Evolutionary conservation across 2,113 vertebrate genomes (phyloP), one percentile per base, ranked within the genome.

Genomic region (Bubo bubo): DNA sequence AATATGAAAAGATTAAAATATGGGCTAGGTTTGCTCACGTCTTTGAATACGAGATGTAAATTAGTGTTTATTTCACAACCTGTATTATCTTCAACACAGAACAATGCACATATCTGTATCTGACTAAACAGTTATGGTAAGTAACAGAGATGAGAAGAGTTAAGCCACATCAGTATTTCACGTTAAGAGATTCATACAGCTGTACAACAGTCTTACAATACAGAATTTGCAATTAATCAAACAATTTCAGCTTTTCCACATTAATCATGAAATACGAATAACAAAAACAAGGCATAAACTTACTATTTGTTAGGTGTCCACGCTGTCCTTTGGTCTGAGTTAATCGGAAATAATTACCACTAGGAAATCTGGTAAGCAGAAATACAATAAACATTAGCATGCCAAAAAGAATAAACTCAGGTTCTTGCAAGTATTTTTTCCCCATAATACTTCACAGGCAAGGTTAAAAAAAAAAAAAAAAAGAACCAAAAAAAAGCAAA

Each of bases 321-420:
- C 86, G 62, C 84, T 77, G 80, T 97, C 94, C 95, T 97, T 95
- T 80, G 66, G 66, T 95, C 92, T 45, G 70, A 96, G 77, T 83
- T 94, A 95, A 45, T 63, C 73, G 56, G 74, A 97, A 96, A 97
- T 92, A 95, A 90, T 86, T 93, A 88, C 60, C 96, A 95, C 5
- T 53, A 96, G 92, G 93, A 98, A 96, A 98, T 97, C 98, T 98
- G 95, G 88, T 96, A 97, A 88, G 96, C 93, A 97, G 84, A 97
- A 98, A 98, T 93, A 91, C 88, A 88, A 90, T 32, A 98, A 97
- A 83, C n/a, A 95, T 98, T 98, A 98, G 90, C 91, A 96, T 92
- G 89, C 95, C 94, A 64, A 95, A 97, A 97, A 97, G 77, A 90
- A 95, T 81, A 95, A 88, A 95, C 93, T 97, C 97, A 75, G 93